Evolutionary conservation across 53 echinoderm and acorn worm species (phyloP).

Genomic region (Mesocentrotus franciscanus): DNA sequence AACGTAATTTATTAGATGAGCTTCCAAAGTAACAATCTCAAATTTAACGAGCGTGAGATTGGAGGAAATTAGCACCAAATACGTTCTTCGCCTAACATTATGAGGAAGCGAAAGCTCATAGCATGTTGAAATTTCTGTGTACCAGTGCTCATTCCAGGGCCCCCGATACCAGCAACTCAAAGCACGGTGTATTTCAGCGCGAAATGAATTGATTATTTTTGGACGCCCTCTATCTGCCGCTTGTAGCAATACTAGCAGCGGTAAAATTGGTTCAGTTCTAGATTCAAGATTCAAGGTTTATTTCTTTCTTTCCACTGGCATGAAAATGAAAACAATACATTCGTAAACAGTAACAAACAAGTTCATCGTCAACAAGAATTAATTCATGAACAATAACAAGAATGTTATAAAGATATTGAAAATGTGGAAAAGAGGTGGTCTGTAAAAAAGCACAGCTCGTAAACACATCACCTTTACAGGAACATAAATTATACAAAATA

Average conservation of each 20-base stretch:
- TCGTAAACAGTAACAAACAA: no score
- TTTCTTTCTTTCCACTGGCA: no score
- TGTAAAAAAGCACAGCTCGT: no score
- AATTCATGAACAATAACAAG: no score
- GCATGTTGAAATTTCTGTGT: background rate
- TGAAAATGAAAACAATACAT: no score
- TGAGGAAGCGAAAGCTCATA: slow-evolving; percentile 6
- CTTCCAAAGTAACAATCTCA: background rate
- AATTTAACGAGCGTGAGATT: background rate
- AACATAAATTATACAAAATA: no score
- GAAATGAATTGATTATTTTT: background rate
- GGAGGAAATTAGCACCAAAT: background rate
- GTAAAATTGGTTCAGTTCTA: no score
- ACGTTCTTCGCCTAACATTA: background rate
- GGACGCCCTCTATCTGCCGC: background rate
- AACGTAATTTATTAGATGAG: background rate
- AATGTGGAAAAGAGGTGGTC: no score
- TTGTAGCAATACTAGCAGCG: background rate
- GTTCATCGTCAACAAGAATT: no score
- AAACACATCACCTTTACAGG: no score
- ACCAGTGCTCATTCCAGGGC: background rate
- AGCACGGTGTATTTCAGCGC: slow-evolving; percentile 3
- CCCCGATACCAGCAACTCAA: slow-evolving; percentile 24
- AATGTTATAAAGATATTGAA: no score
- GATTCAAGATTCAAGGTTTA: no score